Evolutionary conservation across 2,888 invertebrate genomes (phyloP), one percentile per base, ranked within the genome.

Genomic region (Ophioninae sp.): DNA sequence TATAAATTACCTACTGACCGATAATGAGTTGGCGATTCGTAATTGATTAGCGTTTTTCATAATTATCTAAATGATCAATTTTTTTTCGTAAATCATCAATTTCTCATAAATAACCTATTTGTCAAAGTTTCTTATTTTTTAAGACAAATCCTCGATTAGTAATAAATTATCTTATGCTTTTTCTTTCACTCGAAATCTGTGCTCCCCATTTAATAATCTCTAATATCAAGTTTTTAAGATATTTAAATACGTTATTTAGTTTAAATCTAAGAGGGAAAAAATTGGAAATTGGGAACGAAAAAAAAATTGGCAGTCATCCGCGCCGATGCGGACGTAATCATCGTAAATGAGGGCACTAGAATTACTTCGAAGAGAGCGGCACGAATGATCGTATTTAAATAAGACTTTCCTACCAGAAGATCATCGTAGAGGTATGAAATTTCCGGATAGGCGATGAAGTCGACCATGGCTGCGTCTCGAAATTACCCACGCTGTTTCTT

Each of bases 351-450:
- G 44, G 22, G 20, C 22, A 67, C 13, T 22, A 44, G 20, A 1
- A 3, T 44, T 13, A 8, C 30, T 17, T 44, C n/a, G 61, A 20
- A n/a, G 8, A 17, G 51, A 22, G 56, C 30, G 22, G 3, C 22
- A 51, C 17, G 58, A 71, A 63, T 64, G 5, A 23, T 44, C 23
- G 22, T 22, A 13, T 13, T 17, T 22, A 30, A 51, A 74, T 39
- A 8, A 17, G 6, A 22, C 58, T 78, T 65, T 41, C 86, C 86
- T 91, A 90, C 91, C 90, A 91, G 87, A 85, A 91, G 87, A 84
- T 92, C 90, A 87, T 91, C 90, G 90, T 90, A 91, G 88, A 92
- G 90, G 85, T 90, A 91, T 79, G 91, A 90, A 86, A 92, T 89
- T 88, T 91, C 91, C 82, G 91, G 91, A 78, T 90, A 90, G 75